Evolutionary conservation across 1,140 invertebrate species (phyloP).

Genomic region (Lineus longissimus): DNA sequence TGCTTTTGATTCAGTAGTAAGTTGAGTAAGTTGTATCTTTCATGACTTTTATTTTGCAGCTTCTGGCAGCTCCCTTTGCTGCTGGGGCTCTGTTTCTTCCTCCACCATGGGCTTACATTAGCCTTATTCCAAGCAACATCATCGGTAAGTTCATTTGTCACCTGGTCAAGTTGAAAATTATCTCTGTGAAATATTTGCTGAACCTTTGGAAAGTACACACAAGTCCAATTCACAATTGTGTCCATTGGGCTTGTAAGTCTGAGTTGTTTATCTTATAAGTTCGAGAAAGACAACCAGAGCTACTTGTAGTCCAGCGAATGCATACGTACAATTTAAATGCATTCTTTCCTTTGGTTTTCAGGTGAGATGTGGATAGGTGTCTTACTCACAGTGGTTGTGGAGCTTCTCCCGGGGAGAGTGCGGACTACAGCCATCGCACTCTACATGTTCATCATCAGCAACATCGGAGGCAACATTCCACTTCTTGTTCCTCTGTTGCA

Average conservation of each 20-base stretch:
- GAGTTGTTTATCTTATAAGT: no score
- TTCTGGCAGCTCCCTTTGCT: constrained; percentile 81
- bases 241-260: background rate
- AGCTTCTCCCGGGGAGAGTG: constrained; percentile 41
- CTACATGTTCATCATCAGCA: constrained; percentile 52
- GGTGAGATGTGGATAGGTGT: constrained; percentile 54
- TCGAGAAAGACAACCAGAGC: no score
- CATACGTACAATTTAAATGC: background rate
- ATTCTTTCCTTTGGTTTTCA: constrained; percentile 21
- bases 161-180: background rate
- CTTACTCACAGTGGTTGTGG: constrained; percentile 40
- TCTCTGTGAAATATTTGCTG: no score
- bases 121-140: constrained; percentile 48
- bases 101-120: constrained; percentile 73
- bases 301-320: background rate
- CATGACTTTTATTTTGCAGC: constrained; percentile 57
- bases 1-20: no score
- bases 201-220: no score
- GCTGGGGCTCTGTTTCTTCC: constrained; percentile 82
- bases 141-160: constrained; percentile 42
- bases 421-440: constrained; percentile 42
- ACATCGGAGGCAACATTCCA: constrained; percentile 49
- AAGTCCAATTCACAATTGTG: background rate
- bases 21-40: background rate
- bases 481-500: constrained; percentile 42